These are phyloP conservation scores for Pipistrellus nathusii DNA, from an alignment of 2,797 vertebrate species.

Conservation along the genomic window DNA sequence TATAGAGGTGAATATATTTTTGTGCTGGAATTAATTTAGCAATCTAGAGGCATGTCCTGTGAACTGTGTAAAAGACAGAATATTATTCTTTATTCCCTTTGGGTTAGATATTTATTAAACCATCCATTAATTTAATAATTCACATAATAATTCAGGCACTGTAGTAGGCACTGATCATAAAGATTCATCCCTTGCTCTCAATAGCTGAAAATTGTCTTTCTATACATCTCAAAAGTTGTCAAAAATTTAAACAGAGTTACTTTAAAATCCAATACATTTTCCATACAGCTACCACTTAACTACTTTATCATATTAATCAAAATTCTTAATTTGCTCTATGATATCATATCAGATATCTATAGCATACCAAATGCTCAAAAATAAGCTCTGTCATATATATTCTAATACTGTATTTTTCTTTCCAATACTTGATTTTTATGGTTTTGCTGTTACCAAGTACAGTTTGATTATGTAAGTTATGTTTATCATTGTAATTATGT, in stretches of 20 bases:
- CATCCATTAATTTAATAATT: conserved; percentile 12
- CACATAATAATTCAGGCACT: not conserved
- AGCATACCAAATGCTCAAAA: not conserved
- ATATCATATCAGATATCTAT: not conserved
- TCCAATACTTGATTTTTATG: not conserved
- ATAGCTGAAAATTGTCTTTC: not conserved
- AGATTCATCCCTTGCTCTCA: not conserved
- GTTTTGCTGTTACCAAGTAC: not conserved
- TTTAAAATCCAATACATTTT: not conserved
- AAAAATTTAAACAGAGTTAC: not conserved
- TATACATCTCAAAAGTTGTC: not conserved
- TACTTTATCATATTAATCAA: not conserved
- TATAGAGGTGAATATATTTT: conserved; percentile 7
- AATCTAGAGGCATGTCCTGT: not conserved
- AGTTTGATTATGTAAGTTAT: not conserved
- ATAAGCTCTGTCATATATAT: not conserved
- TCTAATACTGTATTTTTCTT: not conserved
- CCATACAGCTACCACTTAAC: not conserved
- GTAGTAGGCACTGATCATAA: not conserved
- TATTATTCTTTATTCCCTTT: not conserved
- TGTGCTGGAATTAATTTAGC: not conserved
- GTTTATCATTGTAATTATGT: not conserved
- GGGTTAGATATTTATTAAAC: not conserved
- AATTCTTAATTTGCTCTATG: not conserved
- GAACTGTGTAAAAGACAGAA: not conserved